These are phyloP conservation scores for Drosophila kambysellisi DNA, from an alignment of 2,888 invertebrate genomes.

Conservation along the genomic window DNA sequence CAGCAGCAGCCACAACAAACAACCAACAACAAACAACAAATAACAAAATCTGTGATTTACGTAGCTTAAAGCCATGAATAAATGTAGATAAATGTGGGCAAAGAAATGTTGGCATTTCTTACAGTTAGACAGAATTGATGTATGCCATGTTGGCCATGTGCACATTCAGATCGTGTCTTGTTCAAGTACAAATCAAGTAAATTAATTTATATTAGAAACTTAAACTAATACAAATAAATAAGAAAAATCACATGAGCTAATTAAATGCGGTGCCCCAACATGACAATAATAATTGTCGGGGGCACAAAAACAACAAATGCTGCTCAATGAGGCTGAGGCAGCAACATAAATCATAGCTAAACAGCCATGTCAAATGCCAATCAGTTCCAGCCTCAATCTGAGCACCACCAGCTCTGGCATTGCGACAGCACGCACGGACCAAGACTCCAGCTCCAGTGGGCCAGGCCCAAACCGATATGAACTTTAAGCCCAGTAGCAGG, in stretches of 20 bases:
- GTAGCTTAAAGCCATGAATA: conserved; percentile 39
- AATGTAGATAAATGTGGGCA: conserved; percentile 16
- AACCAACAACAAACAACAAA: conserved; percentile 15
- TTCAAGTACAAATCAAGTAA: conserved; percentile 59
- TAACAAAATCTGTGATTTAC: conserved; percentile 59
- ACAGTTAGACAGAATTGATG: conserved; percentile 17
- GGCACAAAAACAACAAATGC: conserved; percentile 30
- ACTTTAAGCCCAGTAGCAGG: conserved; percentile 69
- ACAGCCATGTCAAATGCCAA: conserved; percentile 51
- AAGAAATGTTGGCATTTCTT: conserved; percentile 41
- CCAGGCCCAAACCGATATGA: conserved; percentile 41
- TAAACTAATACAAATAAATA: conserved; percentile 18
- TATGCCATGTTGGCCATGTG: conserved; percentile 3
- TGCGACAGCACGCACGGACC: conserved; percentile 44
- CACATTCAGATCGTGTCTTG: conserved; percentile 47
- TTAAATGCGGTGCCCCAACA: conserved; percentile 61
- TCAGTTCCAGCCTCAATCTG: conserved; percentile 23
- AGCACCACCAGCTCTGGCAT: not conserved
- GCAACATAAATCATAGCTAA: conserved; percentile 71
- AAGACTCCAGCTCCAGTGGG: conserved; percentile 12
- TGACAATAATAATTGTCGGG: conserved; percentile 12
- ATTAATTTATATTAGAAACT: conserved; percentile 56
- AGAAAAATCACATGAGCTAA: conserved; percentile 49
- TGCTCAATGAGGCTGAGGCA: conserved; percentile 53
- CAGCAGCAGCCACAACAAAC: conserved; percentile 19